These are phyloP conservation scores for Panonychus citri DNA, from an alignment of 1,140 invertebrate species.

Conservation along the genomic window DNA sequence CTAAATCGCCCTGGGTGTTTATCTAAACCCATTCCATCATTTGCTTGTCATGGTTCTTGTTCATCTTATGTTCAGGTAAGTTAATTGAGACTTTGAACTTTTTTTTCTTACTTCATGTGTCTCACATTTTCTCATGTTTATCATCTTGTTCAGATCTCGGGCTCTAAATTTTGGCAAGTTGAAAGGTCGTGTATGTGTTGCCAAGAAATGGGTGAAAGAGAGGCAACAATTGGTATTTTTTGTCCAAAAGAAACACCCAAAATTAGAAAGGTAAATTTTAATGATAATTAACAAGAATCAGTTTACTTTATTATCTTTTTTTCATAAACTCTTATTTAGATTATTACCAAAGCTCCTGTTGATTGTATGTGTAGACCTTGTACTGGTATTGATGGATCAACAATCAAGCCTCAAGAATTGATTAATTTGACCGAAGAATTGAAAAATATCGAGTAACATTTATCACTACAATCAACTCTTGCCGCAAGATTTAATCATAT, in stretches of 20 bases:
- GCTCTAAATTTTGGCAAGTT: conserved; percentile 87
- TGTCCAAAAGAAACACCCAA: conserved; percentile 68
- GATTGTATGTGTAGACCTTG: conserved; percentile 85
- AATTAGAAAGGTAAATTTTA: conserved; percentile 52
- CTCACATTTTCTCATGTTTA: background rate
- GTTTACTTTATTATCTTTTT: too few relatives aligned
- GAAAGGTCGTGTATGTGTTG: conserved; percentile 81
- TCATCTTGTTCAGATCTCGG: conserved; percentile 49
- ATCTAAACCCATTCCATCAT: conserved; percentile 74
- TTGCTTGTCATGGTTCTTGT: conserved; percentile 69
- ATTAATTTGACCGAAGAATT: background rate
- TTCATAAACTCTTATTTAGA: too few relatives aligned
- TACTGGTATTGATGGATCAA: conserved; percentile 60
- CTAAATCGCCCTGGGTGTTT: conserved; percentile 73
- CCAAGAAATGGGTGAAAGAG: conserved; percentile 71
- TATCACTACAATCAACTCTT: too few relatives aligned
- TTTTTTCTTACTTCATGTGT: too few relatives aligned
- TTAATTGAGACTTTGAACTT: background rate
- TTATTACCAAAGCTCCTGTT: conserved; percentile 67
- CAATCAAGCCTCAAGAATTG: conserved; percentile 67
- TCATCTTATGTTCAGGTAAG: conserved; percentile 73
- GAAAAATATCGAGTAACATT: too few relatives aligned
- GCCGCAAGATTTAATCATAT: too few relatives aligned
- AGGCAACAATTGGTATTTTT: conserved; percentile 60
- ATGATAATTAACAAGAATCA: too few relatives aligned